phyloP scores from a whole-genome alignment of 2,888 invertebrate species.

The Omphaloscelis lunosa region DNA sequence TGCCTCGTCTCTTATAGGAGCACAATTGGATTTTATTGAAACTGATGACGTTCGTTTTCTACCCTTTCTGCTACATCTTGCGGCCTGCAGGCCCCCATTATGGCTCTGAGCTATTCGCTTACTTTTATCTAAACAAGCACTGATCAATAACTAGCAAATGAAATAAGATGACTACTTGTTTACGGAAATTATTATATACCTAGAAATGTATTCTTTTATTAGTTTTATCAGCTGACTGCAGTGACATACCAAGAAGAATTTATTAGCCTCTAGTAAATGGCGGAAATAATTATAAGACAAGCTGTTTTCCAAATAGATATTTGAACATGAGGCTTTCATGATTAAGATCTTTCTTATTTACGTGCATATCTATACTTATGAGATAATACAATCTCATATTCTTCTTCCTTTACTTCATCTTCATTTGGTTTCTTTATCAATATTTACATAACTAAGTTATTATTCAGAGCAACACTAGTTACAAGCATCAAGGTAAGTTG shows the following conservation, averaged over 20 bases:
- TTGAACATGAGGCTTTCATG: background rate
- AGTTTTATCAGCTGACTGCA: background rate
- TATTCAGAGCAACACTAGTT: slow-evolving; percentile 18
- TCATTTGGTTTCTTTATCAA: slow-evolving; percentile 1
- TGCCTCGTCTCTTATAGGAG: background rate
- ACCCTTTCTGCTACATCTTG: background rate
- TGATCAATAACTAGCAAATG: background rate
- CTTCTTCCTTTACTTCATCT: slow-evolving; percentile 1
- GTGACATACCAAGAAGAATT: background rate
- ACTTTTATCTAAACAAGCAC: background rate
- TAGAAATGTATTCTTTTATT: background rate
- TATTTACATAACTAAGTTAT: background rate
- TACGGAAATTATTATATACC: background rate
- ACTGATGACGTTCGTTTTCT: too few species aligned
- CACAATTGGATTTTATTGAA: background rate
- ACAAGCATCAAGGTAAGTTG: slow-evolving; percentile 33
- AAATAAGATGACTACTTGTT: background rate
- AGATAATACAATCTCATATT: slow-evolving; percentile 13
- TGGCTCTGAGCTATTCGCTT: background rate
- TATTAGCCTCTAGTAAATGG: background rate
- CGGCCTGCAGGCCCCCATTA: too few species aligned
- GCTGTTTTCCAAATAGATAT: background rate
- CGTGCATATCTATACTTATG: background rate
- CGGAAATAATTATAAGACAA: background rate
- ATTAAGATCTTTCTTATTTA: background rate